Base-by-base conservation (phyloP, 2,888 invertebrate species). In the Pediacus dermestoides region DNA sequence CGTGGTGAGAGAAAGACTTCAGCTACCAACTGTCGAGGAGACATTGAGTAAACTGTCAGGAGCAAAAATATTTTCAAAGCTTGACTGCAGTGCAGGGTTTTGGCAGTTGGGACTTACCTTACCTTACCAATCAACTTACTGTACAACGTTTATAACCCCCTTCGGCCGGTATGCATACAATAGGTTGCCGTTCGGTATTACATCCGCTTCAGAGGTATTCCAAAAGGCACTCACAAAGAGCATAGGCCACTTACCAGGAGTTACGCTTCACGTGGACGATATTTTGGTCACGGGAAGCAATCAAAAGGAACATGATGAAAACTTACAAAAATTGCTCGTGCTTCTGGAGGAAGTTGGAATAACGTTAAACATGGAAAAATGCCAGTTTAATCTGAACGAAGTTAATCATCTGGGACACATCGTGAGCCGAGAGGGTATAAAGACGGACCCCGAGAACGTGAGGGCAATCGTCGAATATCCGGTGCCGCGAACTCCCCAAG, bases 391-490 rank as follows among this genome's bases (percentile, higher is more conserved):
- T 1, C 39, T 46, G 1, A 27, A 25, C 7, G 23, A 45, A 34
- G 23, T 62, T 3, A 44, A 45, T n/a, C 55, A 56, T 36, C 18
- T 62, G 21, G 61, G 61, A 3, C 48, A 59, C 33, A 31, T 46
- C 3, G 35, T 61, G 6, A 46, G 44, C 4, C 35, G 37, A n/a
- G 13, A 45, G 13, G 49, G 47, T 6, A 38, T 39, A 7, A 13
- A 22, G 12, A 7, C 35, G 15, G 35, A 42, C 13, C 8, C 34
- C 11, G 10, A 34, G 8, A 27, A 33, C 27, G 7, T 40, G 12
- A 14, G 14, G 3, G 28, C 28, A 2, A 14, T 28, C 4, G 14
- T 14, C 11, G 3, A 28, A 3, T 28, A 13, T 11, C 28, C 28
- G 14, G n/a, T 6, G 26, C 39, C 45, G 2, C 36, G 27, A 7